Conservation (phyloP, 2,888 invertebrate genomes). For the Nymphalis polychloros region DNA sequence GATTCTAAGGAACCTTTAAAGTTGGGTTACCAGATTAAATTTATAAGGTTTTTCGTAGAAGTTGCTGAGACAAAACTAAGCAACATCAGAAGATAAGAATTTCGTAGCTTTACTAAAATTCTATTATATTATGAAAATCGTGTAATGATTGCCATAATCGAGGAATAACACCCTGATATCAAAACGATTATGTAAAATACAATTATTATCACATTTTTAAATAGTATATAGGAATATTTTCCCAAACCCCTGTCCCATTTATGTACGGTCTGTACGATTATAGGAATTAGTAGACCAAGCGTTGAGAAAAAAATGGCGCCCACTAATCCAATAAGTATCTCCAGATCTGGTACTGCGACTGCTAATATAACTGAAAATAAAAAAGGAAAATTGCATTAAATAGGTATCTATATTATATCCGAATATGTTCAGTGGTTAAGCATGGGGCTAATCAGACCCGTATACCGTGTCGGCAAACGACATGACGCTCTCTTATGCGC, state of each 20-base stretch:
- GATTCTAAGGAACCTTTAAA: too few relatives aligned
- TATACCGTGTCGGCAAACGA: too few relatives aligned
- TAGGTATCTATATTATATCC: too few relatives aligned
- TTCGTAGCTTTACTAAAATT: not conserved
- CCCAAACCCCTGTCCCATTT: conserved; percentile 86
- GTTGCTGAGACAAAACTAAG: too few relatives aligned
- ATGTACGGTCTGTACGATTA: conserved; percentile 87
- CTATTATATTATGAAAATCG: conserved; percentile 21
- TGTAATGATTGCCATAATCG: conserved; percentile 55
- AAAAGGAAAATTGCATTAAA: not conserved
- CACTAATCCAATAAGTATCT: conserved; percentile 92
- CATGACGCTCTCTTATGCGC: too few relatives aligned
- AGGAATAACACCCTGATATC: conserved; percentile 64
- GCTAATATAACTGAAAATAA: conserved; percentile 85
- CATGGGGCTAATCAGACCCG: too few relatives aligned
- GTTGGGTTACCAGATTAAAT: too few relatives aligned
- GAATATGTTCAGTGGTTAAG: too few relatives aligned
- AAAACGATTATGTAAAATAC: conserved; percentile 62
- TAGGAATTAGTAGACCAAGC: conserved; percentile 88
- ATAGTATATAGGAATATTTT: conserved; percentile 82
- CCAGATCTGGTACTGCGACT: conserved; percentile 89
- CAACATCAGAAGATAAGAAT: not conserved
- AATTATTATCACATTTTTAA: conserved; percentile 82
- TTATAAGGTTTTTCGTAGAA: too few relatives aligned
- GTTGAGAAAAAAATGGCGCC: conserved; percentile 90